Evolutionary conservation across 2,888 invertebrate species (phyloP).

Genomic region (Melieria picta): DNA sequence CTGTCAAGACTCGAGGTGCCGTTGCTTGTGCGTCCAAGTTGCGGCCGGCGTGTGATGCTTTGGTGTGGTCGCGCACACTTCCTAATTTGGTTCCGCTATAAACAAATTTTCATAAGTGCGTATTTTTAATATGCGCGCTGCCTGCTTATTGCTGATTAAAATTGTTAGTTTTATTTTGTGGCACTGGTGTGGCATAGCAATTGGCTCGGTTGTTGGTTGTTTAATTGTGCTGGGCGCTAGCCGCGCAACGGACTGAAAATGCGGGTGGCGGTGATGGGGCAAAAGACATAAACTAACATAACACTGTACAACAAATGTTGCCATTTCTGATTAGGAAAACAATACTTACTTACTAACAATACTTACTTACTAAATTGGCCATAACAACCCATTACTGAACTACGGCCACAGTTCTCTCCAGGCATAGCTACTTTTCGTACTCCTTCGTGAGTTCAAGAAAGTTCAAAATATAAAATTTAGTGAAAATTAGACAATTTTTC

Average conservation of each 20-base stretch:
- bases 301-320: too few species aligned
- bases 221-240: not conserved
- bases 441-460: too few species aligned
- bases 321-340: too few species aligned
- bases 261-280: not conserved
- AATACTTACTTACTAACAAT: too few species aligned
- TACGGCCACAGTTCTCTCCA: too few species aligned
- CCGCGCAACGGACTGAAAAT: not conserved
- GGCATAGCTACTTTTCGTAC: too few species aligned
- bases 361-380: too few species aligned
- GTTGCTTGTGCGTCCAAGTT: not conserved
- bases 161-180: constrained; percentile 24
- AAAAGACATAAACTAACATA: not conserved
- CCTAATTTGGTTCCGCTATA: constrained; percentile 47
- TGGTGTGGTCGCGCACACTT: constrained; percentile 36
- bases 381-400: too few species aligned
- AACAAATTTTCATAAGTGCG: constrained; percentile 18
- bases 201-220: not conserved
- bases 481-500: too few species aligned
- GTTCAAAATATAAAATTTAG: too few species aligned
- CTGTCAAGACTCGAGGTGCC: too few species aligned
- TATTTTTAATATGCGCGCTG: constrained; percentile 18
- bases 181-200: too few species aligned
- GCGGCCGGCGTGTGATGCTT: not conserved
- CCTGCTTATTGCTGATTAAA: constrained; percentile 26